These are phyloP conservation scores for Ctenopoma multispine DNA, from an alignment of 2,797 vertebrate species.

Conservation along the genomic window DNA sequence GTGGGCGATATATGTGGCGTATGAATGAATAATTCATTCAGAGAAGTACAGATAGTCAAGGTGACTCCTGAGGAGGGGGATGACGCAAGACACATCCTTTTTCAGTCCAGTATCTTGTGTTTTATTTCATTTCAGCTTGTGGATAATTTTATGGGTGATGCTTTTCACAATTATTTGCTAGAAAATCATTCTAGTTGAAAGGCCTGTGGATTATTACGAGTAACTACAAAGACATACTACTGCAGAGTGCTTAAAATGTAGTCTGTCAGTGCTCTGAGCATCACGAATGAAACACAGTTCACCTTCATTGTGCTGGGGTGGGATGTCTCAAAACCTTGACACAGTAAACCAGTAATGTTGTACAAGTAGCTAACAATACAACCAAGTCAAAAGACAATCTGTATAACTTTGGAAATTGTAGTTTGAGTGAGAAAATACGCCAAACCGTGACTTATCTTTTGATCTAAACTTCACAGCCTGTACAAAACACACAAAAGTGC, in stretches of 20 bases:
- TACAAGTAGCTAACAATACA: too few species aligned
- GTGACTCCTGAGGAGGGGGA: not conserved
- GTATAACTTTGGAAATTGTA: too few species aligned
- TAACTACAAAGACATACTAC: not conserved
- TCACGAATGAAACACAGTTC: not conserved
- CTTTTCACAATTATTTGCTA: not conserved
- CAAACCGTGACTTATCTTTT: not conserved
- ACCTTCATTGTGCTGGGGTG: not conserved
- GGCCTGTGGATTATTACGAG: not conserved
- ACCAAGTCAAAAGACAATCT: too few species aligned
- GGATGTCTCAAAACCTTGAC: not conserved
- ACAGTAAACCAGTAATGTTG: not conserved
- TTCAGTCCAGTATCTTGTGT: not conserved
- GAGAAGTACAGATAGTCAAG: slow-evolving; percentile 1
- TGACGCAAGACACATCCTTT: not conserved
- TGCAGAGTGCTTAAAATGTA: not conserved
- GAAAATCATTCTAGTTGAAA: not conserved
- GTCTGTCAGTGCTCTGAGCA: not conserved
- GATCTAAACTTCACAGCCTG: slow-evolving; percentile 3
- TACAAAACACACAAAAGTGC: not conserved
- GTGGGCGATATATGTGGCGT: not conserved
- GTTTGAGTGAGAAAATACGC: too few species aligned
- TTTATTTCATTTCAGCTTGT: slow-evolving; percentile 4
- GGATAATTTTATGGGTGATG: not conserved
- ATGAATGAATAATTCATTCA: not conserved